Evolutionary conservation across 1,140 invertebrate species (phyloP), one percentile per base, ranked within the genome.

Genomic region (Epicauta chinensis): DNA sequence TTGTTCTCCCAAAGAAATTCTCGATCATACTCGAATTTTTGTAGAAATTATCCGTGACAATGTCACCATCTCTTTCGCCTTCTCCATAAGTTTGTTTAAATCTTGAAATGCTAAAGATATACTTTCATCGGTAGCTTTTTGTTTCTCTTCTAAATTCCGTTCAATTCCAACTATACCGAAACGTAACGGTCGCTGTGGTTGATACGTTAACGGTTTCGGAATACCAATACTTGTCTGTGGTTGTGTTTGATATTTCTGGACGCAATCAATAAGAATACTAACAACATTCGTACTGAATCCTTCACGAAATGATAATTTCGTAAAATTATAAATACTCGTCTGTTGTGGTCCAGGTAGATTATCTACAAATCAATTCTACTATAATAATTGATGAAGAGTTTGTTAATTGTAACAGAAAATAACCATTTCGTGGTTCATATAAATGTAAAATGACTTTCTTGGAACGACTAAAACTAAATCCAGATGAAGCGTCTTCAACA

Each of bases 101-200:
- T 99, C 97, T 76, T 98, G 85, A 75, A 99, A 99, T 12, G 96
- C 95, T 55, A 86, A 75, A 16, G 79, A 86, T 60, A 99, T 98
- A 69, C 87, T 93, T 63, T 89, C 81, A 73, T 97, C 91, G 0
- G 91, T 95, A 15, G 84, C 85, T 69, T 89, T 86, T 34, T 95
- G 87, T 65, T 92, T 88, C 63, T 93, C 87, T 68, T 94, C 83
- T 41, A 98, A 78, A 62, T 87, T 86, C 63, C 90, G 81, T 72
- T 99, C 95, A 66, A 98, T 98, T 9, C 95, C 95, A 45, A 93
- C 87, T 64, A 98, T 98, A 39, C 96, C 96, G 40, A 84, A 85
- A 38, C 89, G 71, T 23, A 86, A 78, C 72, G 87, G 87, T 49
- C 84, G 70, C n/a, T 73, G 31, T 38, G 45, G 31, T 40, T 50